Evolutionary conservation across 2,113 vertebrate genomes (phyloP).

Genomic region (Boleophthalmus pectinirostris): DNA sequence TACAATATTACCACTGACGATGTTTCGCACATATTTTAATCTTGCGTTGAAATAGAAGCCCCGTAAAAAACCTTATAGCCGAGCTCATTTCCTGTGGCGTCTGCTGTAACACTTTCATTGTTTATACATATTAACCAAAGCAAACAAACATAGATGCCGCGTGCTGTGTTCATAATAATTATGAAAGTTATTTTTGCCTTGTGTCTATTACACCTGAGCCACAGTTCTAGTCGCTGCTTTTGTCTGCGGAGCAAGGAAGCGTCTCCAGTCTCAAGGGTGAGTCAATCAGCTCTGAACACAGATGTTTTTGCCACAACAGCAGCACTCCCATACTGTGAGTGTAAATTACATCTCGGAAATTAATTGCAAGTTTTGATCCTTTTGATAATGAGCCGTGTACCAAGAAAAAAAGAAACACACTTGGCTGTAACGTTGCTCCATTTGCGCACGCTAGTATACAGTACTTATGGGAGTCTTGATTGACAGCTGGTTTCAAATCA

Average conservation of each 20-base stretch:
- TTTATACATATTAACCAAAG: slow-evolving; percentile 17
- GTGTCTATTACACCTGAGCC: slow-evolving; percentile 53
- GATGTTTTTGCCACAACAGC: slow-evolving; percentile 70
- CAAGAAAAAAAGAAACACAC: slow-evolving; percentile 18
- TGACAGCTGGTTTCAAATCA: slow-evolving; percentile 77
- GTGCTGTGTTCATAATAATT: slow-evolving; percentile 30
- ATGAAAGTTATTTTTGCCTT: slow-evolving; percentile 46
- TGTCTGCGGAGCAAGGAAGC: slow-evolving; percentile 49
- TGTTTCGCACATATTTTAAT: neutral
- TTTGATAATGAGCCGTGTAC: slow-evolving; percentile 47
- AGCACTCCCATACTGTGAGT: slow-evolving; percentile 68
- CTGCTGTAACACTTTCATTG: slow-evolving; percentile 4
- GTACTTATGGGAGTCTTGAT: neutral
- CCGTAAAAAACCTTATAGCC: slow-evolving; percentile 1
- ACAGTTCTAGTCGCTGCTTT: slow-evolving; percentile 31
- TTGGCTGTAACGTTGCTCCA: slow-evolving; percentile 37
- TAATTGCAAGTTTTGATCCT: slow-evolving; percentile 63
- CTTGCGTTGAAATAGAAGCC: neutral
- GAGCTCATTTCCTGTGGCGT: slow-evolving; percentile 40
- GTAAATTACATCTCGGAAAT: slow-evolving; percentile 63
- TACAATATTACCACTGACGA: neutral
- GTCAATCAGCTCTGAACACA: slow-evolving; percentile 69
- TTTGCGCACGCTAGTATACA: neutral
- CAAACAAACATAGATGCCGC: slow-evolving; percentile 7
- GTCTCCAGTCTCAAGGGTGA: slow-evolving; percentile 68